Evolutionary conservation across 1,140 invertebrate genomes (phyloP).

Genomic region (Acromyrmex charruanus): DNA sequence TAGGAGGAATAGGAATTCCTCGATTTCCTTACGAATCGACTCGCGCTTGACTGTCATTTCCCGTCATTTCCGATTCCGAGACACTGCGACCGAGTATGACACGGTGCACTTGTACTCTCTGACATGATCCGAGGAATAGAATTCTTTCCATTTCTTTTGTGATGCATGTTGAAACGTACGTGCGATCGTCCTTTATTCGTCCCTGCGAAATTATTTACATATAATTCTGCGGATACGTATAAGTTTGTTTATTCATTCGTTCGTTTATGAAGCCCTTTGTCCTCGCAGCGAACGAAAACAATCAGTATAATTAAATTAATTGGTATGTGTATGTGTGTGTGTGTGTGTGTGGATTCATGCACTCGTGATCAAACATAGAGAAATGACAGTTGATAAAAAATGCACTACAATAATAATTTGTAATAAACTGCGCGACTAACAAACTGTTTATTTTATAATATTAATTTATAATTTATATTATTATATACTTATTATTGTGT

Average conservation of each 20-base stretch:
- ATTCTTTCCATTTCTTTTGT: neutral
- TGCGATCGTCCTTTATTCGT: neutral
- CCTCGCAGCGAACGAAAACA: neutral
- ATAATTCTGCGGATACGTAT: neutral
- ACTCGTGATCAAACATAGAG: neutral
- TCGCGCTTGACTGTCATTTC: no score
- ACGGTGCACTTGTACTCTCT: neutral
- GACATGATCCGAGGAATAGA: neutral
- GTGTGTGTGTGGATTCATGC: neutral
- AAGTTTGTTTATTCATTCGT: constrained; percentile 11
- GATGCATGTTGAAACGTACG: neutral
- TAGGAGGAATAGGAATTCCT: no score
- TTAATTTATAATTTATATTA: neutral
- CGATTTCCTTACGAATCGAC: no score
- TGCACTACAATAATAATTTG: no score
- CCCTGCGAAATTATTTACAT: constrained; percentile 7
- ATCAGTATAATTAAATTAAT: constrained; percentile 36
- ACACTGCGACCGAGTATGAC: no score
- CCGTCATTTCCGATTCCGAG: no score
- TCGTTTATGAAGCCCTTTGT: neutral
- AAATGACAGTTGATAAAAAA: neutral
- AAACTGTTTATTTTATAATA: no score
- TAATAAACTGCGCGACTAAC: no score
- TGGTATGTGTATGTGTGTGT: neutral
- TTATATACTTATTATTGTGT: neutral